These are phyloP conservation scores for Tenthredo notha DNA, from an alignment of 2,888 invertebrate genomes.

Conservation along the genomic window DNA sequence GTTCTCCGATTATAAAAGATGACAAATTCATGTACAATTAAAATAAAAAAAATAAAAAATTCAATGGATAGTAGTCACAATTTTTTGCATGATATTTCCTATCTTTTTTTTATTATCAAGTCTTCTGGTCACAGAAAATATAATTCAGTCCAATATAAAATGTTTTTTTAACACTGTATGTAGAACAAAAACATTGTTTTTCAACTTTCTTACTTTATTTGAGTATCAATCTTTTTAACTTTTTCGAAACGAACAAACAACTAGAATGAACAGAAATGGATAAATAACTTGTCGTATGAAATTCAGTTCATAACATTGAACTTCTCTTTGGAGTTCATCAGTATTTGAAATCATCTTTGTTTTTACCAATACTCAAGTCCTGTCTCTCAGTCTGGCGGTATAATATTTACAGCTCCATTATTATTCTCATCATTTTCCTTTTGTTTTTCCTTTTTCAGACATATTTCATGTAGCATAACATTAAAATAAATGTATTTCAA, in stretches of 20 bases:
- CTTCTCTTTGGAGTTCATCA: too few relatives aligned
- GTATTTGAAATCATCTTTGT: neutral
- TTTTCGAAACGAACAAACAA: neutral
- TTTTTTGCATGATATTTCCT: neutral
- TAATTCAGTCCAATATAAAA: neutral
- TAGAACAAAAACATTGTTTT: neutral
- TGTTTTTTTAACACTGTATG: neutral
- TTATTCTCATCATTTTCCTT: neutral
- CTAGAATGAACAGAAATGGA: neutral
- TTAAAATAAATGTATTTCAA: conserved; percentile 19
- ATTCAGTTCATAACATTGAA: neutral
- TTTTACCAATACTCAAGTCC: neutral
- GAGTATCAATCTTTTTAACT: neutral
- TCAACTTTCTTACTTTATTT: neutral
- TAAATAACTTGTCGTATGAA: neutral
- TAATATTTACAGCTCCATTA: neutral
- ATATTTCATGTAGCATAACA: conserved; percentile 18
- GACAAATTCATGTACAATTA: neutral
- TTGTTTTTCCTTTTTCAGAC: neutral
- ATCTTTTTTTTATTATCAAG: neutral
- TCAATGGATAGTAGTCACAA: neutral
- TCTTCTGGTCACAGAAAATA: neutral
- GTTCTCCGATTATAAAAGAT: neutral
- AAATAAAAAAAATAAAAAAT: neutral
- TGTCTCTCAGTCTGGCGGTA: neutral